phyloP scores from a whole-genome alignment of 2,113 vertebrate genomes.

The Cyprinodon tularosa region DNA sequence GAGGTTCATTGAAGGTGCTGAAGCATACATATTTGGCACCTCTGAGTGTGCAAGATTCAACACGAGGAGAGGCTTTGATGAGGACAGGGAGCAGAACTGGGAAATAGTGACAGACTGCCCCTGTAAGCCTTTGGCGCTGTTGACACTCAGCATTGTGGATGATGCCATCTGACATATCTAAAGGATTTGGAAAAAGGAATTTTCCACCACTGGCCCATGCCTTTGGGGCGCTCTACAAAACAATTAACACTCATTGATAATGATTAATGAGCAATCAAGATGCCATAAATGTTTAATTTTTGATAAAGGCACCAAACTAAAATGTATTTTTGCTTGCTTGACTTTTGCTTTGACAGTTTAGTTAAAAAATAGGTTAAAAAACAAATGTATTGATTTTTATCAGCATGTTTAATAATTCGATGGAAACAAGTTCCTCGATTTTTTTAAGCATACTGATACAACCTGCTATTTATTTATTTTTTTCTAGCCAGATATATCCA shows the following conservation, averaged over 20 bases:
- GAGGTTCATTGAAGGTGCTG: conserved; percentile 23
- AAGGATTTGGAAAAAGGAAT: conserved; percentile 63
- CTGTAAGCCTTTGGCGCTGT: conserved; percentile 65
- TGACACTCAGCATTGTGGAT: conserved; percentile 64
- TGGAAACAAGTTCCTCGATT: not conserved
- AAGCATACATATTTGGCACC: conserved; percentile 55
- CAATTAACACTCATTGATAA: conserved; percentile 62
- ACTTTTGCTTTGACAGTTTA: conserved; percentile 34
- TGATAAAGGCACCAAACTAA: conserved; percentile 15
- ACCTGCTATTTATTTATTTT: not conserved
- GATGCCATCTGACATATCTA: conserved; percentile 45
- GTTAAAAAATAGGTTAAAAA: not conserved
- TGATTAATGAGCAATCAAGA: conserved; percentile 54
- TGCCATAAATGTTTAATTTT: conserved; percentile 58
- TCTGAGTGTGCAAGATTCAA: conserved; percentile 40
- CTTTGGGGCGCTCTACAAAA: conserved; percentile 51
- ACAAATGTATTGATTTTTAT: not conserved
- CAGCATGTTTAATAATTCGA: conserved; percentile 8
- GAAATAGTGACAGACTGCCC: conserved; percentile 72
- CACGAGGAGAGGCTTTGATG: conserved; percentile 19
- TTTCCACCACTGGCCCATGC: conserved; percentile 39
- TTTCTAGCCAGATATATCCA: not conserved
- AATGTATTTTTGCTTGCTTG: not conserved
- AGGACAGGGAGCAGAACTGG: conserved; percentile 26
- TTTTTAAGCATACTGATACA: too few species aligned